These are phyloP conservation scores for Pinctada fucata DNA, from an alignment of 2,888 invertebrate species.

Conservation along the genomic window DNA sequence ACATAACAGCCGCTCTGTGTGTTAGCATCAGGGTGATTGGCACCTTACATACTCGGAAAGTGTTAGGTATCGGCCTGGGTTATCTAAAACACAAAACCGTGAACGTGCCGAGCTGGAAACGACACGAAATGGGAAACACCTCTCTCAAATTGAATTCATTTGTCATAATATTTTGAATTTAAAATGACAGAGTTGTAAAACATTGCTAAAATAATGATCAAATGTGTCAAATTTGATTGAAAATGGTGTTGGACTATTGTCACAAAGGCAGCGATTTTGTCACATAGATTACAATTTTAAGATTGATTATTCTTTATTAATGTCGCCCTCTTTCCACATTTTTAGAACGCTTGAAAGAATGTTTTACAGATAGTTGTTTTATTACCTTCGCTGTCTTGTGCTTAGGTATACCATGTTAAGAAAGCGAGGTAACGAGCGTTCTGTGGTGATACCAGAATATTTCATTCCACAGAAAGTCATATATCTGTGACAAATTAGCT, in stretches of 20 bases:
- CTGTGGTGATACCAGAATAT: too few species aligned
- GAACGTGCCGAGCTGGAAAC: not conserved
- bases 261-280: not conserved
- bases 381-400: too few species aligned
- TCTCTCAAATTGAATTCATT: not conserved
- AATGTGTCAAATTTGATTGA: conserved; percentile 1
- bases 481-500: conserved; percentile 1
- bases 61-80: not conserved
- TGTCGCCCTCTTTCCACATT: not conserved
- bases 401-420: too few species aligned
- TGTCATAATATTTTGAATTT: not conserved
- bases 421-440: too few species aligned
- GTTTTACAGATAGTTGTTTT: too few species aligned
- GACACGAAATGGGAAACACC: not conserved
- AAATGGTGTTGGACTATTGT: not conserved
- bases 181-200: not conserved
- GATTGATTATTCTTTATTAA: not conserved
- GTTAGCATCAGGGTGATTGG: not conserved
- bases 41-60: not conserved
- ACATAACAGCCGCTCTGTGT: not conserved
- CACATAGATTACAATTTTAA: conserved; percentile 2
- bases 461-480: too few species aligned
- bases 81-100: not conserved
- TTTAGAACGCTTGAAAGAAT: not conserved
- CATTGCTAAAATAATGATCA: not conserved